Percentiles rank a stretch among this genome's conserved stretches.
Conservation (phyloP, 2,797 vertebrate genomes). For the Leptatherina wallacei region DNA sequence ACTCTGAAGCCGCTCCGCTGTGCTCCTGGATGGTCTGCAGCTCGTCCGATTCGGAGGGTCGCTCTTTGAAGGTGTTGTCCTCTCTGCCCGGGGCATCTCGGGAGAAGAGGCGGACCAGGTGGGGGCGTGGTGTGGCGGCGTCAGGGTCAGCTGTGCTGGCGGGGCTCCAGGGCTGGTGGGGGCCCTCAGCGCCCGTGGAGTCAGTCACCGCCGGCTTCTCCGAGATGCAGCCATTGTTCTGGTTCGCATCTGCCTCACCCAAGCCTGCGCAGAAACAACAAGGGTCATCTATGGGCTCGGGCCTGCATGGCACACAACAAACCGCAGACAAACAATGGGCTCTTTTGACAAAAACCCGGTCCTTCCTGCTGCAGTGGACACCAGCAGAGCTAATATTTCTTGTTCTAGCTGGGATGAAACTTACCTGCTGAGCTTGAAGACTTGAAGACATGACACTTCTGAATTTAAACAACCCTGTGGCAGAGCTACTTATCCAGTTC, state of each 20-base stretch:
- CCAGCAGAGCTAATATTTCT: constrained; percentile 40
- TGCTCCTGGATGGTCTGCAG: constrained; percentile 98
- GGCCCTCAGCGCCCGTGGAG: constrained; percentile 87
- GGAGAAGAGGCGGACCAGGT: constrained; percentile 99
- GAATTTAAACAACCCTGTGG: not conserved
- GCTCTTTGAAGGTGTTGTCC: constrained; percentile 99
- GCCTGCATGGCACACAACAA: constrained; percentile 86
- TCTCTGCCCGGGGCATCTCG: constrained; percentile 98
- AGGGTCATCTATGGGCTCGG: constrained; percentile 90
- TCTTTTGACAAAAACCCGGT: constrained; percentile 60
- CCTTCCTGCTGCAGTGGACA: constrained; percentile 57
- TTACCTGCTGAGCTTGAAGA: constrained; percentile 23
- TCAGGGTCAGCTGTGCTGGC: constrained; percentile 92
- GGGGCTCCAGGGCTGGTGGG: constrained; percentile 85
- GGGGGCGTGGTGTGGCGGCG: constrained; percentile 89
- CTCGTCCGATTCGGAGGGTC: constrained; percentile 98
- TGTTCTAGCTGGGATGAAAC: constrained; percentile 27
- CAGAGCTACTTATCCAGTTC: not conserved
- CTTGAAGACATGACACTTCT: not conserved
- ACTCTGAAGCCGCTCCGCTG: constrained; percentile 88
- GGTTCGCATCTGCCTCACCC: constrained; percentile 92
- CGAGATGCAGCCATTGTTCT: constrained; percentile 95
- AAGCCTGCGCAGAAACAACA: constrained; percentile 93
- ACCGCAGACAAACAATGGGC: constrained; percentile 81
- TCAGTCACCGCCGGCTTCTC: constrained; percentile 94